Conservation (phyloP, 2,888 invertebrate species). For the Coelopa pilipes region DNA sequence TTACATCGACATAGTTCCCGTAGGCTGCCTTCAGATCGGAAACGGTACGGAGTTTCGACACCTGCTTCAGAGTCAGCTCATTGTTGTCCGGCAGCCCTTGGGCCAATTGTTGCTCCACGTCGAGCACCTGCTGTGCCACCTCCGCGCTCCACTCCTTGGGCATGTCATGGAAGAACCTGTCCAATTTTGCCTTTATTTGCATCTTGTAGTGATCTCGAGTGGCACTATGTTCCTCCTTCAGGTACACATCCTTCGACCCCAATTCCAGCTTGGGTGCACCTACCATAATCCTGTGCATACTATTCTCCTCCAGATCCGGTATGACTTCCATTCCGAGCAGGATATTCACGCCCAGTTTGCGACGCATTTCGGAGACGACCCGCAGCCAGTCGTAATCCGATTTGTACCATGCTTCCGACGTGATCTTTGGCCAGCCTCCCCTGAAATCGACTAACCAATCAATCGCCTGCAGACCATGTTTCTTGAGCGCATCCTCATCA, state of each 20-base stretch:
- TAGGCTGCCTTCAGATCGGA: conserved; percentile 56
- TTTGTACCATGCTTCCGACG: conserved; percentile 55
- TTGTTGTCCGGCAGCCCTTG: conserved; percentile 56
- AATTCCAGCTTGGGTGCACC: conserved; percentile 57
- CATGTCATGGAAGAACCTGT: conserved; percentile 54
- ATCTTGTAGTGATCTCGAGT: conserved; percentile 49
- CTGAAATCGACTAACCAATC: conserved; percentile 52
- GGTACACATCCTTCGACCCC: conserved; percentile 50
- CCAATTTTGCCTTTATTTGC: conserved; percentile 51
- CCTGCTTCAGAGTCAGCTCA: conserved; percentile 54
- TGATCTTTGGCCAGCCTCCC: conserved; percentile 62
- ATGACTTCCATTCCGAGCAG: conserved; percentile 60
- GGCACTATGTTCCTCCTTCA: conserved; percentile 46
- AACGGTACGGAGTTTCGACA: conserved; percentile 52
- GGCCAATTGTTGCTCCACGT: conserved; percentile 58
- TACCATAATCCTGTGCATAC: conserved; percentile 57
- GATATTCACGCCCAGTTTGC: conserved; percentile 58
- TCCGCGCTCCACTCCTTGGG: conserved; percentile 51
- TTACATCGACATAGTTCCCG: conserved; percentile 59
- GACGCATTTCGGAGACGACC: conserved; percentile 55
- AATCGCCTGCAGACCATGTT: conserved; percentile 43
- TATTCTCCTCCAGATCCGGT: conserved; percentile 56
- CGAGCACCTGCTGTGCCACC: conserved; percentile 56
- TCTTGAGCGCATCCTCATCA: conserved; percentile 47
- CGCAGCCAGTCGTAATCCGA: conserved; percentile 60